Conservation (phyloP, 2,888 invertebrate genomes). For the Idaea biselata region DNA sequence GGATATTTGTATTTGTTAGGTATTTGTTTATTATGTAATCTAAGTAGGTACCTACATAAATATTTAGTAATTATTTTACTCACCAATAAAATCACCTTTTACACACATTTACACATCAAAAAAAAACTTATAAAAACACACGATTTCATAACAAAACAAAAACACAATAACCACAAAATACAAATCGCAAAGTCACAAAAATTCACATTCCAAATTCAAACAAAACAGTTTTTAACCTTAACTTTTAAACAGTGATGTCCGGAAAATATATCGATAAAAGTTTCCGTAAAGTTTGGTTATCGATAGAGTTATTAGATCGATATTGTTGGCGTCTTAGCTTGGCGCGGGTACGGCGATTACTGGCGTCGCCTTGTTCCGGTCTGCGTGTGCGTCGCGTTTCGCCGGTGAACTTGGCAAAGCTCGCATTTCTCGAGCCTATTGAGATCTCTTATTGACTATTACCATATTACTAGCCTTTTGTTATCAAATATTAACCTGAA, state of each 20-base stretch:
- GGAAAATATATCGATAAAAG: conserved; percentile 35
- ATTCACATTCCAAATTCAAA: conserved; percentile 4
- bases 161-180: no score
- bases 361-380: conserved; percentile 48
- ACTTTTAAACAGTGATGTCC: conserved; percentile 4
- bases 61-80: neutral
- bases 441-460: no score
- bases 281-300: conserved; percentile 1
- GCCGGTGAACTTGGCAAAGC: conserved; percentile 73
- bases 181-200: conserved; percentile 5
- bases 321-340: conserved; percentile 61
- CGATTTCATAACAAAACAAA: conserved; percentile 6
- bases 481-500: neutral
- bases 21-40: no score
- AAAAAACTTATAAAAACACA: conserved; percentile 17
- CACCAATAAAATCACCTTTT: neutral
- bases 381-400: conserved; percentile 40
- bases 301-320: conserved; percentile 21
- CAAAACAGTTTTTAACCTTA: no score
- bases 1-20: no score
- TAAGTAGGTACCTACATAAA: no score
- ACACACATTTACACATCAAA: conserved; percentile 12
- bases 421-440: conserved; percentile 41
- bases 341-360: conserved; percentile 65
- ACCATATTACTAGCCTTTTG: no score